Base-by-base conservation (phyloP, 1,140 invertebrate genomes). In the Cardiocondyla obscurior region DNA sequence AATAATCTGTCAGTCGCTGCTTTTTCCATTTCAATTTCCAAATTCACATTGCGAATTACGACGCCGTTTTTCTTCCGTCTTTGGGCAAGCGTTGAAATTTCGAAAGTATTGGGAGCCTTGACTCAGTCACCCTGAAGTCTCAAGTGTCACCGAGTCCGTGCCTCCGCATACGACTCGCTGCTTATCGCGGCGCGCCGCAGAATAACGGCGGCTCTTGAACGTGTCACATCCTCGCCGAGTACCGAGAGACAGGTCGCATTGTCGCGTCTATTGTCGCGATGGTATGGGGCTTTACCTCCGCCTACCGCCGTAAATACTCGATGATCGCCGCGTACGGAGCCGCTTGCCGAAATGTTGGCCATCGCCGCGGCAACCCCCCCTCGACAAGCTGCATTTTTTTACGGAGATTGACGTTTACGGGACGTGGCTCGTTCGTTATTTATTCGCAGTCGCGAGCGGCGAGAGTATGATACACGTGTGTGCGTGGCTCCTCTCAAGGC, bases 111-210 rank as follows among this genome's bases (percentile, higher is more conserved):
- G 25, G 73, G 76, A 83, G 88, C 88, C 88, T 90, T 91, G 90
- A 90, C 90, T 90, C 76, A 85, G 86, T 90, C 88, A 91, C 87
- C 90, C 85, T 89, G 85, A 89, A 83, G 72, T 62, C 82, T 85
- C 62, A 67, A 89, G 86, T 82, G 73, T 44, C 82, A 74, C 82
- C 69, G 55, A 77, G 55, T 86, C 65, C 86, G 84, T 83, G 81
- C 69, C 77, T 72, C 30, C 5, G 83, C 87, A 85, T 82, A 51
- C 42, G 64, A 60, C 51, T 28, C 22, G 36, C n/a, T 60, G 55
- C 82, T 73, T 67, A 82, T 76, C 33, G n/a, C 33, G 28, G 49
- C 39, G 72, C 72, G 57, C 12, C 7, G 60, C 30, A 6, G 70
- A 57, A 57, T 36, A 51, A 65, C 58, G 60, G 16, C 46, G 46